These are phyloP conservation scores for Globia sparganii DNA, from an alignment of 2,888 invertebrate species.

Conservation along the genomic window DNA sequence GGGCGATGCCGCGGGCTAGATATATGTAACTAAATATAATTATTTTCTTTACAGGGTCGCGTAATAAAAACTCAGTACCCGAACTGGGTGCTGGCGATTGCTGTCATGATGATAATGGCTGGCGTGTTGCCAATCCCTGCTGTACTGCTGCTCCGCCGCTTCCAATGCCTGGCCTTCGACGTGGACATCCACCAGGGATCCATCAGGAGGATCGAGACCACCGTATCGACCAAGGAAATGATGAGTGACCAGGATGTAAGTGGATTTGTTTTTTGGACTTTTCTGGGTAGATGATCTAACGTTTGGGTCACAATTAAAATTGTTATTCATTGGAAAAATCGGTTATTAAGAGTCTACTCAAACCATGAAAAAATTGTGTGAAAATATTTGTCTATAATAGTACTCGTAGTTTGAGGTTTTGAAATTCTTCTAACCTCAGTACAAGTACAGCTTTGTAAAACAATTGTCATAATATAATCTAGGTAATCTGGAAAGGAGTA, in stretches of 20 bases:
- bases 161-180: conserved; percentile 96
- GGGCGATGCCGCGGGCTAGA: background rate
- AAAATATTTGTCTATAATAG: background rate
- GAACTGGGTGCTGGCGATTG: conserved; percentile 95
- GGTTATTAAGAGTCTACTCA: conserved; percentile 3
- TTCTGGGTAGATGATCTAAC: background rate
- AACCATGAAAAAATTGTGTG: background rate
- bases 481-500: too few relatives aligned
- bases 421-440: background rate
- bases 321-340: background rate
- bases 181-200: conserved; percentile 98
- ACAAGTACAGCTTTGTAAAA: background rate
- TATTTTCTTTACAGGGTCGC: conserved; percentile 90
- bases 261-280: conserved; percentile 67
- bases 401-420: too few relatives aligned
- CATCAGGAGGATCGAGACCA: conserved; percentile 97
- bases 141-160: conserved; percentile 95
- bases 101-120: conserved; percentile 93
- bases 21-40: background rate
- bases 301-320: background rate
- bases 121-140: conserved; percentile 96
- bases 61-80: conserved; percentile 93
- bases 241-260: conserved; percentile 98
- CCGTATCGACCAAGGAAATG: conserved; percentile 98
- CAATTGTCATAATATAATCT: too few relatives aligned